Conservation (phyloP, 2,113 vertebrate genomes). For the Eurypyga helias region DNA sequence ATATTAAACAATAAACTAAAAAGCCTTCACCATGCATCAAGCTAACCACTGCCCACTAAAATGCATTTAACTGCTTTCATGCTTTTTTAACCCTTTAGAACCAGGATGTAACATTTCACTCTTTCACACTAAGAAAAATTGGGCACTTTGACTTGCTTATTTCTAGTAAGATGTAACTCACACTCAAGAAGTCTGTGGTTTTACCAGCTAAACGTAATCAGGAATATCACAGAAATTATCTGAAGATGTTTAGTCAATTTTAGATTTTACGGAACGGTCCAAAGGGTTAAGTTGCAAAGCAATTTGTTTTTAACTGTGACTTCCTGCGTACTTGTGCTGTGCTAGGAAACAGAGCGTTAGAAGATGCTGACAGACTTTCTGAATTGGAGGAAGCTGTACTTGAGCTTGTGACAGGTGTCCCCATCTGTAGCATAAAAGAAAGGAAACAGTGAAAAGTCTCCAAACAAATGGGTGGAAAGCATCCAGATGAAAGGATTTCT, state of each 20-base stretch:
- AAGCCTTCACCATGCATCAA: conserved; percentile 82
- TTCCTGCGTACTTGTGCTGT: conserved; percentile 94
- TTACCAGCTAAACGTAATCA: conserved; percentile 64
- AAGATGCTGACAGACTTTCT: conserved; percentile 96
- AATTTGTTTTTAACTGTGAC: conserved; percentile 82
- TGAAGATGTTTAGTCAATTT: conserved; percentile 68
- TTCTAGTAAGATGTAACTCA: neutral
- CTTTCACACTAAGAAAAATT: neutral
- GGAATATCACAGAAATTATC: conserved; percentile 46
- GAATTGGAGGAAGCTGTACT: conserved; percentile 94
- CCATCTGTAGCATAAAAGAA: conserved; percentile 98
- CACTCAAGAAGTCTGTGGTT: neutral
- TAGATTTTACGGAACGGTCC: conserved; percentile 64
- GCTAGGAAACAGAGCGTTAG: conserved; percentile 97
- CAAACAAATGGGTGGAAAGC: conserved; percentile 80
- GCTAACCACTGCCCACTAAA: conserved; percentile 77
- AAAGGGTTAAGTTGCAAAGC: conserved; percentile 87
- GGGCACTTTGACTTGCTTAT: conserved; percentile 27
- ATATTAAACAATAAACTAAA: conserved; percentile 72
- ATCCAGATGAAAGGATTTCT: conserved; percentile 76
- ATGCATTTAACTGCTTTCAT: conserved; percentile 81
- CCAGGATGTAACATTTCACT: conserved; percentile 43
- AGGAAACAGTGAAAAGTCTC: conserved; percentile 89
- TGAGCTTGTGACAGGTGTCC: conserved; percentile 95
- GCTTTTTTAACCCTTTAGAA: conserved; percentile 87